Conservation (phyloP, 2,113 vertebrate genomes). For the Spizaetus ornatus region DNA sequence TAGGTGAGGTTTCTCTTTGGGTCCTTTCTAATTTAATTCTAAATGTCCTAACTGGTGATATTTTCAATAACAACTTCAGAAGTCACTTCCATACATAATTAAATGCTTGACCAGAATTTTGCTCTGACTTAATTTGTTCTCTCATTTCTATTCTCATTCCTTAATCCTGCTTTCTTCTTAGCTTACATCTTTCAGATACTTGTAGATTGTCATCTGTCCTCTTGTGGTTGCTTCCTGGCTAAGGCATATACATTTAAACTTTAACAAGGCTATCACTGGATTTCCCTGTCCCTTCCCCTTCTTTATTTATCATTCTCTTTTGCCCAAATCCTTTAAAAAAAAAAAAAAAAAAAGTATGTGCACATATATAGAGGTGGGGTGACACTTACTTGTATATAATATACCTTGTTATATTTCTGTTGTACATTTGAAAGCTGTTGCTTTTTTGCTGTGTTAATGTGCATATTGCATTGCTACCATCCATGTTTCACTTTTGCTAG, state of each 20-base stretch:
- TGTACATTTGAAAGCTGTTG: background rate
- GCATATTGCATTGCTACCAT: background rate
- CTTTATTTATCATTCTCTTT: background rate
- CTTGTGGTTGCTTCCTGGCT: background rate
- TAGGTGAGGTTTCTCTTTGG: background rate
- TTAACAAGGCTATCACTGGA: background rate
- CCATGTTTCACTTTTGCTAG: background rate
- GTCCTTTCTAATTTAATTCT: background rate
- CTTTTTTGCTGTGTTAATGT: background rate
- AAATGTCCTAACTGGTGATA: background rate
- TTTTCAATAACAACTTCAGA: background rate
- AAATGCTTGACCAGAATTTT: background rate
- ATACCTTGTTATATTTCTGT: background rate
- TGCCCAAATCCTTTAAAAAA: background rate
- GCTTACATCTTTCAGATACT: background rate
- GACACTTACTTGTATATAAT: background rate
- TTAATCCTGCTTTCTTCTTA: background rate
- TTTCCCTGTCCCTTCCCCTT: background rate
- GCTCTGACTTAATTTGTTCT: background rate
- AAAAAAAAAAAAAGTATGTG: background rate
- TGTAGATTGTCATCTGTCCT: background rate
- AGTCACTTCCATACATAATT: background rate
- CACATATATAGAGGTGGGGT: background rate
- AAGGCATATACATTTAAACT: background rate
- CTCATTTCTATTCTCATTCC: background rate